Base-by-base conservation (phyloP, 2,888 invertebrate species). In the Pandemis corylana region DNA sequence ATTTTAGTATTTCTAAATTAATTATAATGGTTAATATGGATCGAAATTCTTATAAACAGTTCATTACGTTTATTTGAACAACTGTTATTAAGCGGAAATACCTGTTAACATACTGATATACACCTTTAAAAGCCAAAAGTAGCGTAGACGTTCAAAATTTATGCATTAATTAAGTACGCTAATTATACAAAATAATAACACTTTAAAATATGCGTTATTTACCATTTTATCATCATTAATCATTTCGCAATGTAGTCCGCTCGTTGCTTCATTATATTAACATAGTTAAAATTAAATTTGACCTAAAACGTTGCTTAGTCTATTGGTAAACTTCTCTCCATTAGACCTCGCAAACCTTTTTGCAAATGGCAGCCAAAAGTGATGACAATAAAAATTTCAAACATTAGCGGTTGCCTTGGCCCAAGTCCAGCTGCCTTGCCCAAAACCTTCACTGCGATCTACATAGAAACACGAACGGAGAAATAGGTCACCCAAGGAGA, bases 361-460 rank as follows among this genome's bases (percentile, higher is more conserved):
- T 36, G 53, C 61, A 51, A 67, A 75, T 36, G 66, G 36, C 49
- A 75, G 74, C 74, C 75, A 75, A 71, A 62, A 67, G 44, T 44
- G 67, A 71, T 71, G 62, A 71, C 66, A 71, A 59, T 73, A 70
- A 69, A 73, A 72, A 41, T 61, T 64, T 49, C 46, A 65, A 49
- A 44, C 67, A 49, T 42, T 13, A 69, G 49, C 42, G 66, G 66
- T 71, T 59, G n/a, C 73, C 69, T 76, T 76, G 76, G 76, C 76
- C 56, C 4, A 56, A 46, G 67, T 76, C 76, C 76, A 76, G 70
- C 41, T 44, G 68, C 51, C 41, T 65, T 36, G 64, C 28, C 12
- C 28, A 51, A 63, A 64, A 69, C 69, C 73, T 73, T 68, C 69
- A 41, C 53, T 62, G 41, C 49, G 6, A 13, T n/a, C 51, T 46